Conservation (phyloP, 2,797 vertebrate genomes). For the Serranus cabrilla region DNA sequence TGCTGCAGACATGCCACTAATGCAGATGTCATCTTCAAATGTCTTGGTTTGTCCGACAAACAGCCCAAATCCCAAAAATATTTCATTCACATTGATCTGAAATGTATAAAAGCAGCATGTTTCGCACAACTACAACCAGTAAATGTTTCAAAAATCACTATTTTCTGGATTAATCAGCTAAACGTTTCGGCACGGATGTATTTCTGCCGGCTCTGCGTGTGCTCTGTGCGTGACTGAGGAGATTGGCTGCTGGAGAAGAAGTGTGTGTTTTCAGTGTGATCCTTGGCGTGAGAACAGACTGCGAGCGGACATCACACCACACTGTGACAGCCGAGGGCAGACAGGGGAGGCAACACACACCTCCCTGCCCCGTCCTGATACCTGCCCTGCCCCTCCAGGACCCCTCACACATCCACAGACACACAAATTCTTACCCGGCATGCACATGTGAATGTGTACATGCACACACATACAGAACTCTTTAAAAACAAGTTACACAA, state of each 20-base stretch:
- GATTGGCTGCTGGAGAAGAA: constrained; percentile 37
- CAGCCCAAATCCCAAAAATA: neutral
- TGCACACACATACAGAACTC: constrained; percentile 6
- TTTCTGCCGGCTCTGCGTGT: constrained; percentile 19
- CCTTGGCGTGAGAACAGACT: constrained; percentile 85
- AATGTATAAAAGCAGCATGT: neutral
- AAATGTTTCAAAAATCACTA: constrained; percentile 2
- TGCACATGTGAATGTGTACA: constrained; percentile 38
- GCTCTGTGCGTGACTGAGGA: constrained; percentile 62
- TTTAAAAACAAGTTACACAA: constrained; percentile 8
- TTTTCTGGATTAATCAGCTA: neutral
- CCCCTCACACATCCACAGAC: constrained; percentile 27
- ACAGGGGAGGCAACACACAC: constrained; percentile 71
- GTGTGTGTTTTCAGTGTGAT: constrained; percentile 69
- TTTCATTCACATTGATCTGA: neutral
- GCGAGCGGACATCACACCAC: constrained; percentile 81
- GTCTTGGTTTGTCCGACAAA: neutral
- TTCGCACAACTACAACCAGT: neutral
- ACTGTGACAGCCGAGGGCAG: constrained; percentile 79
- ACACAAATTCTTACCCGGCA: constrained; percentile 28
- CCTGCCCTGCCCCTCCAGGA: constrained; percentile 48
- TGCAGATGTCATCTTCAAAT: neutral
- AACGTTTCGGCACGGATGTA: constrained; percentile 7
- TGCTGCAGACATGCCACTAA: too few relatives aligned
- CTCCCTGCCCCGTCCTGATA: constrained; percentile 49